These are phyloP conservation scores for Cepaea nemoralis DNA, from an alignment of 1,140 invertebrate species.

Conservation along the genomic window DNA sequence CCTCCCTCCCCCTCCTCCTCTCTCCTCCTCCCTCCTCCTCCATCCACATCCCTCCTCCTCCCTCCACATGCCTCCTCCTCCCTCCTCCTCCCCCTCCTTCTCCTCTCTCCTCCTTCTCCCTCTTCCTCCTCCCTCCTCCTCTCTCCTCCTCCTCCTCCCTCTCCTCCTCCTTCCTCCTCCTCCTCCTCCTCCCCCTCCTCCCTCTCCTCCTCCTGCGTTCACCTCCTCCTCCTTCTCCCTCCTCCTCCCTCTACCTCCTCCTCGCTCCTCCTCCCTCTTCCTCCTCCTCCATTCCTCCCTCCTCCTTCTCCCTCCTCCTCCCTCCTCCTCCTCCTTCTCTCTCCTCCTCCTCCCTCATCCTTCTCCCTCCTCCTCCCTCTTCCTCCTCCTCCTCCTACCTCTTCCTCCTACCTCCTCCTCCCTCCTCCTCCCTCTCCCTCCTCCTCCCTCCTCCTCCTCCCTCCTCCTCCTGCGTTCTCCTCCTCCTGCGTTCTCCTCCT, in stretches of 20 bases:
- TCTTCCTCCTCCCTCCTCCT: neutral
- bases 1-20: constrained; percentile 3
- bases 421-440: too few relatives aligned
- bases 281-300: too few relatives aligned
- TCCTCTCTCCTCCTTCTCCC: neutral
- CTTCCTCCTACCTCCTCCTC: too few relatives aligned
- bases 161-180: neutral
- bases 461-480: too few relatives aligned
- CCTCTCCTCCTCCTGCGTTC: too few relatives aligned
- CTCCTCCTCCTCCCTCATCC: too few relatives aligned
- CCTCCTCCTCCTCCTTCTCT: neutral
- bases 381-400: too few relatives aligned
- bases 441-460: too few relatives aligned
- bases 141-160: neutral
- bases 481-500: too few relatives aligned
- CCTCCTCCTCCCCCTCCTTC: constrained; percentile 6
- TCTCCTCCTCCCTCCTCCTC: too few relatives aligned
- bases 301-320: constrained; percentile 8
- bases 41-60: too few relatives aligned
- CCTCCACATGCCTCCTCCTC: too few relatives aligned
- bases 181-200: neutral
- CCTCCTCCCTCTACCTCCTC: neutral
- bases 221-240: neutral
- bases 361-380: neutral
- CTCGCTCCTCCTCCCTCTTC: neutral